Percentiles rank a stretch among this genome's conserved stretches.
These are phyloP conservation scores for Tinea pellionella DNA, from an alignment of 2,888 invertebrate species.

Conservation along the genomic window DNA sequence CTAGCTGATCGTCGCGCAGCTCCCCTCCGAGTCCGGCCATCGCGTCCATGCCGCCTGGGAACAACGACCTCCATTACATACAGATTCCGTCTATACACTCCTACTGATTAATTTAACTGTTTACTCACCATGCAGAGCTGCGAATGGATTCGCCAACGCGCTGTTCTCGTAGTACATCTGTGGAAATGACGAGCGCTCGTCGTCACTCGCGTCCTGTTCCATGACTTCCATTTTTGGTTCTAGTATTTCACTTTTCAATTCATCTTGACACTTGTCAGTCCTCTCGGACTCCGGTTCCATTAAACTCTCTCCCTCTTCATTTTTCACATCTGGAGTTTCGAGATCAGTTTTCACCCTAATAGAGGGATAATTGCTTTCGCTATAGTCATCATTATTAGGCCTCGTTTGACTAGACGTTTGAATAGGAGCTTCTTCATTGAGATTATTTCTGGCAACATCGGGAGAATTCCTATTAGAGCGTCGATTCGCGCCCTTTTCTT, in stretches of 20 bases:
- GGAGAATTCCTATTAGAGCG: constrained; percentile 64
- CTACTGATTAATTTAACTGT: not conserved
- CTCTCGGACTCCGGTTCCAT: constrained; percentile 58
- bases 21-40: constrained; percentile 55
- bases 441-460: constrained; percentile 68
- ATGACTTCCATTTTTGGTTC: constrained; percentile 80
- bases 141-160: constrained; percentile 60
- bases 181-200: constrained; percentile 65
- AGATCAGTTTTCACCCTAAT: constrained; percentile 68
- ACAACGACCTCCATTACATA: not conserved
- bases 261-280: constrained; percentile 51
- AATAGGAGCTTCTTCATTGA: constrained; percentile 65
- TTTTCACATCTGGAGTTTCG: constrained; percentile 63
- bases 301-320: constrained; percentile 57
- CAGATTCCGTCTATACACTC: not conserved
- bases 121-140: constrained; percentile 49
- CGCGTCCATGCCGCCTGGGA: constrained; percentile 59
- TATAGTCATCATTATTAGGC: constrained; percentile 68
- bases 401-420: constrained; percentile 70
- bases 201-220: constrained; percentile 77
- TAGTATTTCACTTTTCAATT: constrained; percentile 57
- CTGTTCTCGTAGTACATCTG: constrained; percentile 58
- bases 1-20: constrained; percentile 55
- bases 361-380: constrained; percentile 59
- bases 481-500: constrained; percentile 54